Conservation (phyloP, 2,113 vertebrate genomes). For the Recurvirostra avosetta region DNA sequence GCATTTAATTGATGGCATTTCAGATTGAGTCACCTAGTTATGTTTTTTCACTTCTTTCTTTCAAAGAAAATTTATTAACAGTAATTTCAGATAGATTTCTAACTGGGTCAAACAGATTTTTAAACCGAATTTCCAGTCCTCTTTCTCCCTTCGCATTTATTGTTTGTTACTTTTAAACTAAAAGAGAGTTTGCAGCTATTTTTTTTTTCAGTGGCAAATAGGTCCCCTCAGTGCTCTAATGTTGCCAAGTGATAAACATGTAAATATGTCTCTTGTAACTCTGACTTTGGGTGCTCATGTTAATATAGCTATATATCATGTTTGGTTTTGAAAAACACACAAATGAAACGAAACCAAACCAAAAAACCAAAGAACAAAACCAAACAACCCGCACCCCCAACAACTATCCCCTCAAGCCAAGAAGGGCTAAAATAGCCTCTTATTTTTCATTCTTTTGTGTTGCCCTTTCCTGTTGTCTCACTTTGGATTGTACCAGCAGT, state of each 20-base stretch:
- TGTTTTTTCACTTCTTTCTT: neutral
- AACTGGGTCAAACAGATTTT: neutral
- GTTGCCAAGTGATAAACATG: neutral
- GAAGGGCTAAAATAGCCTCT: neutral
- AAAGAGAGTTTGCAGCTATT: neutral
- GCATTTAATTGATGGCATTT: neutral
- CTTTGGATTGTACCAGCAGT: neutral
- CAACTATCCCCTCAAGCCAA: neutral
- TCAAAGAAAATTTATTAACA: neutral
- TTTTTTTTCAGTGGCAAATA: neutral
- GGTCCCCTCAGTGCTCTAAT: neutral
- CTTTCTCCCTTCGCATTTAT: neutral
- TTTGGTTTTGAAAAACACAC: neutral
- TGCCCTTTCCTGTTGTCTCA: neutral
- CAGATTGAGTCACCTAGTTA: neutral
- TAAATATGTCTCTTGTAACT: neutral
- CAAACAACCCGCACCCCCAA: rapidly evolving
- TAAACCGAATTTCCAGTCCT: neutral
- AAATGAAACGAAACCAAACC: neutral
- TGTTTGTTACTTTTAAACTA: neutral
- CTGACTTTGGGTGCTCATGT: neutral
- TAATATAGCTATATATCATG: neutral
- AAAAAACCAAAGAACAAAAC: neutral
- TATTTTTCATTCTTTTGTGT: neutral
- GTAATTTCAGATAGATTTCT: neutral